phyloP scores from a whole-genome alignment of 2,888 invertebrate species.

The Parascotia fuliginaria region DNA sequence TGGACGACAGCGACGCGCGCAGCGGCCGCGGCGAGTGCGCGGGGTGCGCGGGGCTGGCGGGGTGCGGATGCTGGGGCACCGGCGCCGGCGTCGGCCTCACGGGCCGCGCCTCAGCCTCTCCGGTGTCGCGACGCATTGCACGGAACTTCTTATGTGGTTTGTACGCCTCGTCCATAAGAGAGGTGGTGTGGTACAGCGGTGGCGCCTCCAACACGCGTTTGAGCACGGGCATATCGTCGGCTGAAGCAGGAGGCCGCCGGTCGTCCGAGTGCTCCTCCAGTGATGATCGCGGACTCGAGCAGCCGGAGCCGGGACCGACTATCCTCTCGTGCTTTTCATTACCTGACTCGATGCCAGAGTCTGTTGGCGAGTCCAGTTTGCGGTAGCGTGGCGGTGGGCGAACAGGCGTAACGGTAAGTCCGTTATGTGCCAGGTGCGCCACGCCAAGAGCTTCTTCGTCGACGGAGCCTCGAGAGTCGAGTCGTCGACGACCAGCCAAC shows the following conservation, averaged over 20 bases:
- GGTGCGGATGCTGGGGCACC: constrained; percentile 81
- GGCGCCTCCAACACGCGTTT: constrained; percentile 97
- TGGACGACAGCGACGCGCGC: constrained; percentile 90
- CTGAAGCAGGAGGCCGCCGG: constrained; percentile 84
- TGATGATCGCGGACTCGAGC: constrained; percentile 94
- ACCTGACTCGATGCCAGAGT: constrained; percentile 97
- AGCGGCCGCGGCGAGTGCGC: constrained; percentile 84
- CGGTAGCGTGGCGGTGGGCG: constrained; percentile 89
- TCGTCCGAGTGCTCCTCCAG: constrained; percentile 92
- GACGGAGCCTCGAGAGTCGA: constrained; percentile 90
- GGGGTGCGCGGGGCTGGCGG: constrained; percentile 55
- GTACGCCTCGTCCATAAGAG: constrained; percentile 97
- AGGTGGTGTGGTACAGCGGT: constrained; percentile 95
- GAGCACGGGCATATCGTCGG: constrained; percentile 96
- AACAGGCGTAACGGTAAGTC: constrained; percentile 90
- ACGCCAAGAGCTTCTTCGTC: constrained; percentile 92
- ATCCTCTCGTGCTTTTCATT: constrained; percentile 94
- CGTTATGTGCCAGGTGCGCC: constrained; percentile 89
- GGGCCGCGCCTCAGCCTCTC: constrained; percentile 88
- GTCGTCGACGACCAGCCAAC: constrained; percentile 91
- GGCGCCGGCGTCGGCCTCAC: constrained; percentile 80
- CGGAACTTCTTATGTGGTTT: constrained; percentile 98
- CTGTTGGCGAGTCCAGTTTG: constrained; percentile 95
- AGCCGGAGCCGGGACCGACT: constrained; percentile 89
- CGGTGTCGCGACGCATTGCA: constrained; percentile 92